Base-by-base conservation (phyloP, 23 tunicate species). In the Clavelina lepadiformis region DNA sequence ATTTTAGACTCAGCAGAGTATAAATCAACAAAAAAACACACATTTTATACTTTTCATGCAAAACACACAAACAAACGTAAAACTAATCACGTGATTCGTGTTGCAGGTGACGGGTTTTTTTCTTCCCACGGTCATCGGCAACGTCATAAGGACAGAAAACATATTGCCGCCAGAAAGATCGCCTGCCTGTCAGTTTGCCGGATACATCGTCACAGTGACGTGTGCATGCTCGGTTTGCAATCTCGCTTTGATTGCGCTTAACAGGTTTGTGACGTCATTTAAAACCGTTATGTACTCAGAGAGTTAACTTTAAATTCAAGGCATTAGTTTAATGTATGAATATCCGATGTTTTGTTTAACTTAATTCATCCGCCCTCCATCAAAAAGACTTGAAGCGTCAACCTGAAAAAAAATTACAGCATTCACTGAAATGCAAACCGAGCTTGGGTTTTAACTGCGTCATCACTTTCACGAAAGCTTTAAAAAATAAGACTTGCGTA, bases 171-270 rank as follows among this genome's bases (percentile, higher is more conserved):
- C 36, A 3, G 24, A 36, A 31, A n/a, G n/a, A n/a, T n/a, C n/a
- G n/a, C n/a, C n/a, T n/a, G 50, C 49, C 7, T 83, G 92, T 31
- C 67, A 57, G 3, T 47, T 83, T n/a, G 72, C 79, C 50, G 92
- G 92, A 15, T 83, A 65, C 54, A 22, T 83, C 52, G 82, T 75
- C 26, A 73, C 75, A 3, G 71, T 69, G 11, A 38, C 82, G 18
- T 83, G 92, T 29, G 68, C 92, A 5, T 74, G 81, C 45, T 83
- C 92, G 24, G 33, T 83, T 2, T 66, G 65, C 24, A 83, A 76
- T 56, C 31, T 83, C 49, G 63, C 82, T 4, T 58, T 68, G 21
- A 75, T 83, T n/a, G 82, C 92, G 0, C 37, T 75, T 1, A 83
- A 83, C 69, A 83, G 92, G 92, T 74, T n/a, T n/a, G n/a, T n/a